Base-by-base conservation (phyloP, 2,888 invertebrate genomes). In the Xanthorhoe designata region DNA sequence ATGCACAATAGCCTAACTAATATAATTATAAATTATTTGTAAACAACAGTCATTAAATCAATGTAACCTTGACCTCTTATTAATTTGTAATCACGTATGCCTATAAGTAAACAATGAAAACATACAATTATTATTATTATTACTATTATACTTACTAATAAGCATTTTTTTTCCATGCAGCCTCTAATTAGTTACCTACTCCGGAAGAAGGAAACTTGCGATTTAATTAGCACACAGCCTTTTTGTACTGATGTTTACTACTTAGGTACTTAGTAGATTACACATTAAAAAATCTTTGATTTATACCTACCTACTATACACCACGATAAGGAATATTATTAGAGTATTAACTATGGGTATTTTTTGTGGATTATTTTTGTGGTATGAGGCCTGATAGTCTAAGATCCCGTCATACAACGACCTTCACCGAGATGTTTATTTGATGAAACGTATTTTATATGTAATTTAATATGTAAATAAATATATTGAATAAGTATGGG, bases 161-260 rank as follows among this genome's bases (percentile, higher is more conserved):
- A n/a, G n/a, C n/a, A n/a, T n/a, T n/a, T 45, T 56, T 56, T 47
- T 56, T 56, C 47, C 38, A 42, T 10, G 13, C 38, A 42, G n/a
- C 18, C 42, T 42, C 15, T 55, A 42, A 35, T 55, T 24, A 55
- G 15, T 45, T 35, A 47, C 24, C 29, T 52, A 52, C 29, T 63
- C 60, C 61, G 61, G 61, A 62, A 62, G 24, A 62, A 55, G 61
- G 61, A 62, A 62, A 49, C 10, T 42, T 6, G 42, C 50, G 17
- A 42, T 62, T 38, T 56, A 49, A 62, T 62, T 56, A 62, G 61
- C 54, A 19, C 61, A 49, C 18, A 24, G 45, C 9, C 53, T 61
- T 19, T 19, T 54, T 49, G 15, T 35, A 49, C 18, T 42, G 38
- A 50, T 50, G 50, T 50, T 51, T 49, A 49, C 47, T 55, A n/a